Evolutionary conservation across 2,113 vertebrate species (phyloP).

Genomic region (Brachirus orientalis): DNA sequence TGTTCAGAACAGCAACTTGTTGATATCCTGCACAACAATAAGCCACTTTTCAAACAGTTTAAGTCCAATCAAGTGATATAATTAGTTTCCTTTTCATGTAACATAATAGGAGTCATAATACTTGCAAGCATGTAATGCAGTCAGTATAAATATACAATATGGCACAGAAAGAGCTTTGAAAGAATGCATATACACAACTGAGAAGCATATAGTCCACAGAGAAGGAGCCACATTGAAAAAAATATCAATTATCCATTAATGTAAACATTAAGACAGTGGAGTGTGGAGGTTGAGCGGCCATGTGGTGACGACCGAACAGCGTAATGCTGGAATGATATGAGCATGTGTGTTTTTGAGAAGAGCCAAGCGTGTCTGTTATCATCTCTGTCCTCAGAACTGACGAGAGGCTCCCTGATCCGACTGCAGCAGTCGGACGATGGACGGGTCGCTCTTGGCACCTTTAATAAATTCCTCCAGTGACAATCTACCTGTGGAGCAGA

Average conservation of each 20-base stretch:
- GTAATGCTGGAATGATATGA: conserved; percentile 24
- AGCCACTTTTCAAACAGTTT: conserved; percentile 33
- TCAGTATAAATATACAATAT: conserved; percentile 74
- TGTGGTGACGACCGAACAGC: conserved; percentile 2
- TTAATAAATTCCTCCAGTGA: conserved; percentile 98
- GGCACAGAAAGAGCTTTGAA: conserved; percentile 66
- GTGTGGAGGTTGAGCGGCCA: conserved; percentile 22
- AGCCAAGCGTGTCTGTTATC: conserved; percentile 9
- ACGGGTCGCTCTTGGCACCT: conserved; percentile 97
- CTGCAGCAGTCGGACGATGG: conserved; percentile 96
- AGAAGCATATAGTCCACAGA: conserved; percentile 51
- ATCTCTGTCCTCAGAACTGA: conserved; percentile 84
- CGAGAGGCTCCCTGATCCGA: conserved; percentile 91
- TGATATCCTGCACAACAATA: conserved; percentile 39
- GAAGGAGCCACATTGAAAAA: conserved; percentile 29
- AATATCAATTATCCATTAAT: conserved; percentile 36
- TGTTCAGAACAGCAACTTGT: conserved; percentile 25
- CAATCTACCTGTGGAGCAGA: conserved; percentile 84
- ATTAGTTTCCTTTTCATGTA: conserved; percentile 51
- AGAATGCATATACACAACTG: conserved; percentile 23
- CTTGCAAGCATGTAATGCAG: conserved; percentile 59
- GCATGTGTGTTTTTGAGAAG: conserved; percentile 19
- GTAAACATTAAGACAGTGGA: conserved; percentile 69
- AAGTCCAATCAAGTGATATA: conserved; percentile 24
- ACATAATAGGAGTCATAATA: conserved; percentile 57